Conservation (phyloP, 2,113 vertebrate species). For the Macrotus californicus region DNA sequence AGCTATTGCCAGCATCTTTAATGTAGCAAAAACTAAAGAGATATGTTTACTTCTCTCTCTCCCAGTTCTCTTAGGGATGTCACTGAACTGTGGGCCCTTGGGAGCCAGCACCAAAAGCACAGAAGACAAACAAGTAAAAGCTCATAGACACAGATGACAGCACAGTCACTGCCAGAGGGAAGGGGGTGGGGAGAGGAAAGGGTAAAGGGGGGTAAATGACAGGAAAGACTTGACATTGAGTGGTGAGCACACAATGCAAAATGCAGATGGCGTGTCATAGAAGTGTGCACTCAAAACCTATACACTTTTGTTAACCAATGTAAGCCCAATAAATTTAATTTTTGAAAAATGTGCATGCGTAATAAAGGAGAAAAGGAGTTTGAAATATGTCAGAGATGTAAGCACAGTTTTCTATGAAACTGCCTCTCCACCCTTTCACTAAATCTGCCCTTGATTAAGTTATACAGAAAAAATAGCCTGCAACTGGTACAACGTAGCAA, state of each 20-base stretch:
- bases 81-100: background rate
- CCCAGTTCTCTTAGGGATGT: background rate
- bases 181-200: background rate
- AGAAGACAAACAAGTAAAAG: background rate
- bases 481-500: background rate
- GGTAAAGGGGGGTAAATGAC: background rate
- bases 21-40: background rate
- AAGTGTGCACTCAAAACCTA: background rate
- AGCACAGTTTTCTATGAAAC: background rate
- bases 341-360: rapidly evolving
- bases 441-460: background rate
- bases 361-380: background rate
- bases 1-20: too few relatives aligned
- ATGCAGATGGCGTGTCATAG: background rate
- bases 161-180: background rate
- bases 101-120: background rate
- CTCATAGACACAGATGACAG: background rate
- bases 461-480: background rate
- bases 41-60: rapidly evolving
- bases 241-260: background rate
- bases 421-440: background rate
- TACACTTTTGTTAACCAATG: background rate
- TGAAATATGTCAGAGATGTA: background rate
- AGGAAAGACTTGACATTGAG: background rate
- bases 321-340: background rate